These are phyloP conservation scores for Gymnoscopelus microlampas DNA, from an alignment of 2,797 vertebrate genomes.

Conservation along the genomic window DNA sequence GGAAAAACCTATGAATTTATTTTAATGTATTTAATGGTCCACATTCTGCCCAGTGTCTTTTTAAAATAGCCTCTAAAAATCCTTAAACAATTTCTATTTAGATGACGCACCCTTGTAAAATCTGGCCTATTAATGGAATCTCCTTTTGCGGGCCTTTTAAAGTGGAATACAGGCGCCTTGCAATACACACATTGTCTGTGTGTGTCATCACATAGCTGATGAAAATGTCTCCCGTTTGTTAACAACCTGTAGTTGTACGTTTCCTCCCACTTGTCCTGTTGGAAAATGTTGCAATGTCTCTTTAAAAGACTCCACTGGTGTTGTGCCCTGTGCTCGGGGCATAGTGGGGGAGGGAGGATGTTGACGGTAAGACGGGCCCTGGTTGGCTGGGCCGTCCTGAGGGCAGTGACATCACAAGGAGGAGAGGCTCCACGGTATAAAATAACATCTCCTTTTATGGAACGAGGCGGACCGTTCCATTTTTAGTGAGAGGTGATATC, in stretches of 20 bases:
- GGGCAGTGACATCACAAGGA: slow-evolving; percentile 75
- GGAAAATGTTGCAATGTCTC: slow-evolving; percentile 58
- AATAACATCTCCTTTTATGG: slow-evolving; percentile 89
- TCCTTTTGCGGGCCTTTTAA: neutral
- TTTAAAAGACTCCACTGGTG: slow-evolving; percentile 76
- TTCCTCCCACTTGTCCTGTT: neutral
- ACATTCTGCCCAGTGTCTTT: too few species aligned
- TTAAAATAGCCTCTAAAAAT: neutral
- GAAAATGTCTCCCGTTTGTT: slow-evolving; percentile 48
- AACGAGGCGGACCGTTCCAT: slow-evolving; percentile 74
- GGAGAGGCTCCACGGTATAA: slow-evolving; percentile 80
- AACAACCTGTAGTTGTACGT: slow-evolving; percentile 2
- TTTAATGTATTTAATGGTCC: too few species aligned
- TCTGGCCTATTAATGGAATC: neutral
- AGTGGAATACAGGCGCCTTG: neutral
- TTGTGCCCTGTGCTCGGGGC: slow-evolving; percentile 64
- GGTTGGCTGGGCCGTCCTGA: slow-evolving; percentile 69
- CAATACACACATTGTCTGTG: slow-evolving; percentile 40
- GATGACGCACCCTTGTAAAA: neutral
- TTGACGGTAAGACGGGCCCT: slow-evolving; percentile 58
- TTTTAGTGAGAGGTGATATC: slow-evolving; percentile 61
- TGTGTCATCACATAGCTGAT: slow-evolving; percentile 65
- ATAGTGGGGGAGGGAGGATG: slow-evolving; percentile 69
- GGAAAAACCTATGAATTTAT: too few species aligned
- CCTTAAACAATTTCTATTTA: too few species aligned